Evolutionary conservation across 1,140 invertebrate species (phyloP).

Genomic region (Sarcophaga peregrina): DNA sequence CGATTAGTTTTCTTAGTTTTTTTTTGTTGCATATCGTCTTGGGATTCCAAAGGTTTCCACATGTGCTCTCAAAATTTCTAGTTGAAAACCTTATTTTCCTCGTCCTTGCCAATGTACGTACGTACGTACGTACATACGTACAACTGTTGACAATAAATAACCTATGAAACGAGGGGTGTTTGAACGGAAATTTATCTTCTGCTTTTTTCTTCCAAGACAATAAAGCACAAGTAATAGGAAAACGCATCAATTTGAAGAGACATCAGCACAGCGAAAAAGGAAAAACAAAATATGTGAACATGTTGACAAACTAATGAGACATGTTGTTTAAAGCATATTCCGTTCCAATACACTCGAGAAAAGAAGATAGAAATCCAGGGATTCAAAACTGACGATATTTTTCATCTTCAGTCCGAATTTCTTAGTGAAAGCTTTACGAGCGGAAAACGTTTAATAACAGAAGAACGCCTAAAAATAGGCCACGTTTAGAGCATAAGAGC

Average conservation of each 20-base stretch:
- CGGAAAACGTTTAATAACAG: too few relatives aligned
- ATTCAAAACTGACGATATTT: too few relatives aligned
- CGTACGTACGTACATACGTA: neutral
- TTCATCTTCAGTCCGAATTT: too few relatives aligned
- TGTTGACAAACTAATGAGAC: slow-evolving; percentile 19
- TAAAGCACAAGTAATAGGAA: neutral
- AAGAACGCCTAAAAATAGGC: too few relatives aligned
- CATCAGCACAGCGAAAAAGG: too few relatives aligned
- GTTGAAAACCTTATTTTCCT: slow-evolving; percentile 14
- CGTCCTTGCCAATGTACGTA: neutral
- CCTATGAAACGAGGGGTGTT: neutral
- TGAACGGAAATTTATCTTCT: slow-evolving; percentile 9
- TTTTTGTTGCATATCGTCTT: neutral
- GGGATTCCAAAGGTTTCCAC: slow-evolving; percentile 12
- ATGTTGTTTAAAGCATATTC: neutral
- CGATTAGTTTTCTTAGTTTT: neutral
- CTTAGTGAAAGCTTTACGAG: too few relatives aligned
- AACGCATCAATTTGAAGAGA: neutral
- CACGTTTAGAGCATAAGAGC: too few relatives aligned
- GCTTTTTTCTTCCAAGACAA: neutral
- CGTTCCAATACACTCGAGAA: neutral
- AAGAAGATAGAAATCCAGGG: neutral
- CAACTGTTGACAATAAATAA: slow-evolving; percentile 19
- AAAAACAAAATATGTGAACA: neutral
- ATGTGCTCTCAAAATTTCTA: neutral